These are phyloP conservation scores for Melanotaenia duboulayi DNA, from an alignment of 2,113 vertebrate genomes.

Conservation along the genomic window DNA sequence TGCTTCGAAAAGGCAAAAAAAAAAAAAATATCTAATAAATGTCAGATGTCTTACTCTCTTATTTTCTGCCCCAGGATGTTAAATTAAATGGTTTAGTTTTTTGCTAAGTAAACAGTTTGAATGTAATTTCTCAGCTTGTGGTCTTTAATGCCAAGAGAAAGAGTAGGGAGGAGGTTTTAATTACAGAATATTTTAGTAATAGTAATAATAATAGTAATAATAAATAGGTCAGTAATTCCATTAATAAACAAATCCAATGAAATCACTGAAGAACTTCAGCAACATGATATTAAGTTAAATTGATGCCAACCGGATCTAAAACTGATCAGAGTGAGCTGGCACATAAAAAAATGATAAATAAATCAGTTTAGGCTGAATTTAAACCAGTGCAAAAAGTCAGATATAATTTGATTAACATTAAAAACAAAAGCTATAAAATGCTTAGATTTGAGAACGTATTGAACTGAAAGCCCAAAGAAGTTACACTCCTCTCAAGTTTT, in stretches of 20 bases:
- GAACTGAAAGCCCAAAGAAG: not conserved
- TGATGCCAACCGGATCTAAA: too few species aligned
- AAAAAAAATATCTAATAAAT: slow-evolving; percentile 11
- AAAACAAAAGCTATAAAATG: not conserved
- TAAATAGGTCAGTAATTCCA: not conserved
- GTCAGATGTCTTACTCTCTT: slow-evolving; percentile 1
- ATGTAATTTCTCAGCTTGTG: not conserved
- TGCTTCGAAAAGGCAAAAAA: slow-evolving; percentile 22
- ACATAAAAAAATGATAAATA: too few species aligned
- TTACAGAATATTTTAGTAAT: not conserved
- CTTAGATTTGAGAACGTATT: not conserved
- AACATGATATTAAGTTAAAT: too few species aligned
- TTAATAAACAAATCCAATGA: not conserved
- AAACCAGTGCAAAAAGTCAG: not conserved
- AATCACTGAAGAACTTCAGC: not conserved
- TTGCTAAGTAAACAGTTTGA: slow-evolving; percentile 2
- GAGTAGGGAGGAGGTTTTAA: not conserved
- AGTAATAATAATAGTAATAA: too few species aligned
- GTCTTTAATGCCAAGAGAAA: not conserved
- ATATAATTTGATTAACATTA: not conserved
- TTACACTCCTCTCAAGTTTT: not conserved
- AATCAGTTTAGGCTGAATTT: too few species aligned
- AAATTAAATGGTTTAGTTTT: not conserved
- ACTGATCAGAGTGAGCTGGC: too few species aligned
- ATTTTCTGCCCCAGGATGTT: slow-evolving; percentile 22